phyloP scores from a whole-genome alignment of 2,888 invertebrate species.

The Stramonita haemastoma region DNA sequence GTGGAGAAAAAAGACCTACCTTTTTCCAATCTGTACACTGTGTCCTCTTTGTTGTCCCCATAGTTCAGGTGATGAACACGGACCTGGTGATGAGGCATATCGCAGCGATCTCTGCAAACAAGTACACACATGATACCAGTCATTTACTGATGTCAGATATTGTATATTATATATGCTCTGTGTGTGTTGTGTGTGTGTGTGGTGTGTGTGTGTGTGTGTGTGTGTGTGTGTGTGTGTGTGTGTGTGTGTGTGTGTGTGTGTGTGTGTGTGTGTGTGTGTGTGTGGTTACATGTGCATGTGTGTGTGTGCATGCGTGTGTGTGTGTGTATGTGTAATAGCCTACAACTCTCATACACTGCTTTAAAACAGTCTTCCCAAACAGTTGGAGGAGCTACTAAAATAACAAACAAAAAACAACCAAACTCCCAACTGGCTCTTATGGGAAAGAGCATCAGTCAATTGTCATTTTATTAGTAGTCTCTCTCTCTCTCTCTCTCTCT shows the following conservation, averaged over 20 bases:
- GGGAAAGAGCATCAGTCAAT: no score
- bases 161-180: not conserved
- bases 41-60: slow-evolving; percentile 70
- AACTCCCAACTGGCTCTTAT: no score
- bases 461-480: no score
- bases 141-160: not conserved
- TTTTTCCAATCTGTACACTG: slow-evolving; percentile 76
- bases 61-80: slow-evolving; percentile 74
- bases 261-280: not conserved
- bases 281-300: no score
- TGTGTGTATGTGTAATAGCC: not conserved
- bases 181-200: no score
- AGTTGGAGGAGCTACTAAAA: no score
- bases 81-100: slow-evolving; percentile 64
- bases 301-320: not conserved
- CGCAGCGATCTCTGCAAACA: slow-evolving; percentile 27
- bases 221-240: no score
- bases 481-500: no score
- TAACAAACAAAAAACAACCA: no score
- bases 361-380: no score
- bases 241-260: not conserved
- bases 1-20: slow-evolving; percentile 60
- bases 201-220: no score
- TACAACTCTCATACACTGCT: no score
- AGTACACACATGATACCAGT: not conserved